These are phyloP conservation scores for Bicyclus anynana DNA, from an alignment of 1,140 invertebrate species.

Conservation along the genomic window DNA sequence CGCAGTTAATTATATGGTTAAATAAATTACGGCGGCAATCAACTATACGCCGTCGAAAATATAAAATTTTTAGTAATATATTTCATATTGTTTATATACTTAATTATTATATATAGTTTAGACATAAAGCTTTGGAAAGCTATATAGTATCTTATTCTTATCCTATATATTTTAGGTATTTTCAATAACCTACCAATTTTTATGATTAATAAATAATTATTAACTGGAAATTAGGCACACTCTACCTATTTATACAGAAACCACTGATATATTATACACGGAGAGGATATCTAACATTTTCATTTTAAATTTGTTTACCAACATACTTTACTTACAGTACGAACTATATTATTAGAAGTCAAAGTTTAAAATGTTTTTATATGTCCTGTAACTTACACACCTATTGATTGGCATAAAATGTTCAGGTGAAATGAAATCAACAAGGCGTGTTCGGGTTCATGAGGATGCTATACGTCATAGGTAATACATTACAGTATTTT, in stretches of 20 bases:
- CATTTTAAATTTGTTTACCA: not conserved
- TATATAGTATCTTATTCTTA: not conserved
- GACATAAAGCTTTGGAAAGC: not conserved
- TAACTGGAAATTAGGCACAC: too few species aligned
- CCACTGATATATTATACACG: not conserved
- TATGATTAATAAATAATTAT: too few species aligned
- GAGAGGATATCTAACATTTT: not conserved
- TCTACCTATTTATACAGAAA: not conserved
- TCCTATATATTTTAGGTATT: not conserved
- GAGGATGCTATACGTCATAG: conserved; percentile 74
- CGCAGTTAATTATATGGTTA: conserved; percentile 49
- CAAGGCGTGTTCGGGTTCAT: conserved; percentile 72
- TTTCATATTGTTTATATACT: not conserved
- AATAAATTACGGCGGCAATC: conserved; percentile 11
- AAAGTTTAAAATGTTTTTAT: not conserved
- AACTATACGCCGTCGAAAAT: conserved; percentile 40
- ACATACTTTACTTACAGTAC: not conserved
- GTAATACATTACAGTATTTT: conserved; percentile 61
- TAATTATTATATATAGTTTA: not conserved
- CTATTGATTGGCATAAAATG: conserved; percentile 71
- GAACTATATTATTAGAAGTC: not conserved
- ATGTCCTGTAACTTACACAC: conserved; percentile 29
- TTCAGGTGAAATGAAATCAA: conserved; percentile 75
- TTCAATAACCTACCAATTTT: too few species aligned
- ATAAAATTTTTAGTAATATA: conserved; percentile 1